phyloP scores from a whole-genome alignment of 2,888 invertebrate genomes.

The Phytoseiulus persimilis region DNA sequence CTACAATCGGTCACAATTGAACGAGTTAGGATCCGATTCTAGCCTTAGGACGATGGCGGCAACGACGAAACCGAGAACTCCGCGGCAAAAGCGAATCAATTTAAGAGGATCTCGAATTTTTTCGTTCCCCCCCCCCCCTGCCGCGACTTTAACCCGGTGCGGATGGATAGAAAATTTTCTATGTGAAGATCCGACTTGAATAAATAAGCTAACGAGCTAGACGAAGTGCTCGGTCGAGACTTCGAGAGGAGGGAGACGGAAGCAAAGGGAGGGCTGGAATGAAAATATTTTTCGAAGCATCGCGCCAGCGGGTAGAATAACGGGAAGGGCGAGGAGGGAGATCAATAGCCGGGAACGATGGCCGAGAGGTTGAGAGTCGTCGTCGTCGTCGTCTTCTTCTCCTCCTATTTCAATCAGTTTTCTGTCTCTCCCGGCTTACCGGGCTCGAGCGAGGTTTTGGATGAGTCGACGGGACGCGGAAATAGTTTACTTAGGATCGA shows the following conservation, averaged over 20 bases:
- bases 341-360: not conserved
- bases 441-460: no score
- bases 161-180: not conserved
- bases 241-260: conserved; percentile 38
- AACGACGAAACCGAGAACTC: not conserved
- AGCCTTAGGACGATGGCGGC: not conserved
- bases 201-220: conserved; percentile 13
- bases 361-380: no score
- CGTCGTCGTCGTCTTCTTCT: no score
- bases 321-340: conserved; percentile 10
- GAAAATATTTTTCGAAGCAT: conserved; percentile 14
- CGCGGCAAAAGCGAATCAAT: not conserved
- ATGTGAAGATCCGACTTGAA: not conserved
- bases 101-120: not conserved
- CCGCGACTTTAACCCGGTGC: not conserved
- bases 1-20: not conserved
- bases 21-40: not conserved
- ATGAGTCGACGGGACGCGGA: no score
- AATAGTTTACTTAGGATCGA: no score
- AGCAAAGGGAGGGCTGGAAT: conserved; percentile 17
- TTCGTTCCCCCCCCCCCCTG: not conserved
- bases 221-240: conserved; percentile 45
- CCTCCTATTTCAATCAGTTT: no score
- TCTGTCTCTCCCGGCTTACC: no score
- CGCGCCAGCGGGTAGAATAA: not conserved